A percentile compares a stretch with the other conserved stretches of the same genome.
These are phyloP conservation scores for Cryptocheilus praepositus DNA, from an alignment of 2,888 invertebrate genomes.

Conservation along the genomic window DNA sequence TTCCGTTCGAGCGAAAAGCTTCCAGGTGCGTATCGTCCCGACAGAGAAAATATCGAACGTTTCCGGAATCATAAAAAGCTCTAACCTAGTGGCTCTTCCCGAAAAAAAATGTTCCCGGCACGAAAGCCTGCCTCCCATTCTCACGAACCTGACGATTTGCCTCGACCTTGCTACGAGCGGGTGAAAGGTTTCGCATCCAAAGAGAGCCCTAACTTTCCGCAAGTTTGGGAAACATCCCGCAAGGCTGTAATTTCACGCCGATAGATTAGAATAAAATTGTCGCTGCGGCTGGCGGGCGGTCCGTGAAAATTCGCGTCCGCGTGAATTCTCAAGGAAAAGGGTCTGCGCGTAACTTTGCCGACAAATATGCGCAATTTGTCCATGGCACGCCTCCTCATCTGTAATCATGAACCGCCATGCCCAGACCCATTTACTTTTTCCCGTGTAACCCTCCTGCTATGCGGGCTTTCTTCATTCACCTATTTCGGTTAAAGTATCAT, in stretches of 20 bases:
- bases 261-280: slow-evolving; percentile 11
- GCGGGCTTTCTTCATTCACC: neutral
- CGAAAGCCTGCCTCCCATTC: too few species aligned
- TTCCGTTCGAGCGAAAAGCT: neutral
- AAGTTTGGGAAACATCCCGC: too few species aligned
- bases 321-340: neutral
- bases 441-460: neutral
- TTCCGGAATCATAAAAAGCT: too few species aligned
- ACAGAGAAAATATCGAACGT: too few species aligned
- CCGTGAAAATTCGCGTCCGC: too few species aligned
- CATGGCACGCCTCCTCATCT: slow-evolving; percentile 20
- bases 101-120: too few species aligned
- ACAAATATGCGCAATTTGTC: slow-evolving; percentile 23
- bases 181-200: neutral
- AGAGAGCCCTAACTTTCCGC: too few species aligned
- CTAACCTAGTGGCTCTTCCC: too few species aligned
- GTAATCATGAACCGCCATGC: slow-evolving; percentile 17
- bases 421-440: slow-evolving; percentile 12
- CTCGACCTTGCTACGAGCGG: neutral
- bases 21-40: too few species aligned
- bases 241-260: slow-evolving; percentile 6
- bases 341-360: slow-evolving; percentile 9
- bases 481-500: slow-evolving; percentile 9
- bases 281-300: too few species aligned
- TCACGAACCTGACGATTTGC: too few species aligned